Percentiles rank a stretch among this genome's conserved stretches.
Evolutionary conservation across 2,888 invertebrate species (phyloP).

Genomic region (Trissolcus japonicus): DNA sequence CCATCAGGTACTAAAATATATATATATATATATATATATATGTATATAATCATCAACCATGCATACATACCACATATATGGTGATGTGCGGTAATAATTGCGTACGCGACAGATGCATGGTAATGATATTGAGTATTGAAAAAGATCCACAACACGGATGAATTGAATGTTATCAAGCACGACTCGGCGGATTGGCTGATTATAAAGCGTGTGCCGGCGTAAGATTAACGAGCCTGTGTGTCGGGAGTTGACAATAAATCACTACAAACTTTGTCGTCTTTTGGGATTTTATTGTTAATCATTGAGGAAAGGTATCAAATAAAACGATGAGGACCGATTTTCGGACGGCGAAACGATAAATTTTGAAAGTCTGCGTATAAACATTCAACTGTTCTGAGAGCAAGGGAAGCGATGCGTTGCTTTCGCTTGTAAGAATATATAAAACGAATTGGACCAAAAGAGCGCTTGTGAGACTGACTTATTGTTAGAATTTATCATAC

Average conservation of each 20-base stretch:
- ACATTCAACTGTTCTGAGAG: slow-evolving; percentile 19
- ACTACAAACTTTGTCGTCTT: slow-evolving; percentile 62
- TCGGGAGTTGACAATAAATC: slow-evolving; percentile 68
- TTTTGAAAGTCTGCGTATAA: slow-evolving; percentile 16
- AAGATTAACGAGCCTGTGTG: slow-evolving; percentile 65
- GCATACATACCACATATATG: no score
- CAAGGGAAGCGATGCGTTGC: slow-evolving; percentile 2
- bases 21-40: no score
- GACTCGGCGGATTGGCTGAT: slow-evolving; percentile 39
- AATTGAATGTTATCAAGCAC: slow-evolving; percentile 45
- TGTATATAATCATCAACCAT: no score
- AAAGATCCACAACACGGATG: slow-evolving; percentile 35
- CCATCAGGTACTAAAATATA: no score
- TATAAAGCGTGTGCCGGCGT: slow-evolving; percentile 55
- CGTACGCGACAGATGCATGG: slow-evolving; percentile 50
- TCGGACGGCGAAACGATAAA: slow-evolving; percentile 13
- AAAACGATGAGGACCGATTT: no score
- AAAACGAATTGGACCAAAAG: slow-evolving; percentile 17
- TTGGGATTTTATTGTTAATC: slow-evolving; percentile 61
- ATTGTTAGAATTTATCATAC: slow-evolving; percentile 24
- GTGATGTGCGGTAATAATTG: slow-evolving; percentile 36
- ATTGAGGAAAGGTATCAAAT: slow-evolving; percentile 14
- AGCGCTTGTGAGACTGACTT: slow-evolving; percentile 4
- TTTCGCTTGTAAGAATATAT: slow-evolving; percentile 15
- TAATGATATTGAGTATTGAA: slow-evolving; percentile 58